These are phyloP conservation scores for Tarsius wallacei DNA, from an alignment of 2,797 vertebrate genomes.

Conservation along the genomic window DNA sequence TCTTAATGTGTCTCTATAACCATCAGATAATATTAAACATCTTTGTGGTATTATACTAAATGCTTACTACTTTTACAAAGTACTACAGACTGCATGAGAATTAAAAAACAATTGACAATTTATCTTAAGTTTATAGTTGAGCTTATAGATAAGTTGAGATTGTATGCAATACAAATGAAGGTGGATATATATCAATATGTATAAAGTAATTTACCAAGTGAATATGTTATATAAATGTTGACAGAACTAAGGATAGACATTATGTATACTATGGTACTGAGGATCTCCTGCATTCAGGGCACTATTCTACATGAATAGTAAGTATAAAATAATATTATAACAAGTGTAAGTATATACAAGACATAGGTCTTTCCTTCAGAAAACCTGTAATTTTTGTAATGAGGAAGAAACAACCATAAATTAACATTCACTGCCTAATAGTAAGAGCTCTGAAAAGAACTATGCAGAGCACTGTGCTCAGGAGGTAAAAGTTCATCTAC, in stretches of 20 bases:
- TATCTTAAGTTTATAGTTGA: not conserved
- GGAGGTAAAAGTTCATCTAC: not conserved
- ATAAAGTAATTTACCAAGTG: not conserved
- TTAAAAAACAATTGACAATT: not conserved
- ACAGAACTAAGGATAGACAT: not conserved
- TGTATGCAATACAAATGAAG: not conserved
- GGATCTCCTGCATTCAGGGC: not conserved
- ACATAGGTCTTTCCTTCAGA: not conserved
- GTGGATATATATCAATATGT: not conserved
- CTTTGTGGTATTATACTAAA: not conserved
- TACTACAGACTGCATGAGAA: not conserved
- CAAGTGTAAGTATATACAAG: not conserved
- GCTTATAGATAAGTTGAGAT: not conserved
- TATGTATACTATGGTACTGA: not conserved
- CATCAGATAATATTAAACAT: slow-evolving; percentile 28
- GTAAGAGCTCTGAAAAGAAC: not conserved
- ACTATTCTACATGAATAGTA: not conserved
- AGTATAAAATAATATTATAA: not conserved
- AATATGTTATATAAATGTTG: slow-evolving; percentile 38
- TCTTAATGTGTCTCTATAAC: slow-evolving; percentile 10
- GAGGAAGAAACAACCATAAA: not conserved
- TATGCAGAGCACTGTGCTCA: not conserved
- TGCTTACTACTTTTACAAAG: not conserved
- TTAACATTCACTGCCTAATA: not conserved
- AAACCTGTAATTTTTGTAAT: slow-evolving; percentile 21